Conservation (phyloP, 2,888 invertebrate genomes). For the Philaethria dido region DNA sequence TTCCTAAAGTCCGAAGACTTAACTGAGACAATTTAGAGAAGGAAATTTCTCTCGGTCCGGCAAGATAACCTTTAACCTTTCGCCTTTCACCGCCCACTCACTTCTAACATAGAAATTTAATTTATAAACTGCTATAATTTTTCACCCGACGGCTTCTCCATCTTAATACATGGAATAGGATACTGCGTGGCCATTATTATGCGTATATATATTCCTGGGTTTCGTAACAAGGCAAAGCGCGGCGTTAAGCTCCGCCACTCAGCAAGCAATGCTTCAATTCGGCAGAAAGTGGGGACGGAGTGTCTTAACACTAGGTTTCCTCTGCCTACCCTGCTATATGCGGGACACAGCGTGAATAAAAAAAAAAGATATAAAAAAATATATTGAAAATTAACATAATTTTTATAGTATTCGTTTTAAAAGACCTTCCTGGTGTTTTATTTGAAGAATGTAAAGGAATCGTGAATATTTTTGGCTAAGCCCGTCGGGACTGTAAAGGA, state of each 20-base stretch:
- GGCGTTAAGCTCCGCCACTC: too few species aligned
- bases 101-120: slow-evolving; percentile 16
- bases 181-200: too few species aligned
- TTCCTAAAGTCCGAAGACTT: not conserved
- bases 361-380: too few species aligned
- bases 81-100: slow-evolving; percentile 19
- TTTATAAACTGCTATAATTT: slow-evolving; percentile 8
- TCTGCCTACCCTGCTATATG: too few species aligned
- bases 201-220: too few species aligned
- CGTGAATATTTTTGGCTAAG: not conserved
- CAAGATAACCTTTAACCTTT: slow-evolving; percentile 20
- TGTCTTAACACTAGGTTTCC: too few species aligned
- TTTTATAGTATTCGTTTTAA: not conserved
- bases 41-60: slow-evolving; percentile 5
- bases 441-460: not conserved
- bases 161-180: slow-evolving; percentile 1
- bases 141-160: not conserved
- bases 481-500: not conserved
- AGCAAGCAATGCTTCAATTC: too few species aligned
- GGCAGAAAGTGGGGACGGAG: too few species aligned
- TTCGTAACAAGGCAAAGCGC: too few species aligned
- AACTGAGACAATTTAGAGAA: slow-evolving; percentile 5
- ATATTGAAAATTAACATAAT: too few species aligned
- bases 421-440: not conserved
- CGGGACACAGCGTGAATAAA: too few species aligned